A percentile compares a stretch with the other conserved stretches of the same genome.
Evolutionary conservation across 2,113 vertebrate species (phyloP).

Genomic region (Phaethornis superciliosus): DNA sequence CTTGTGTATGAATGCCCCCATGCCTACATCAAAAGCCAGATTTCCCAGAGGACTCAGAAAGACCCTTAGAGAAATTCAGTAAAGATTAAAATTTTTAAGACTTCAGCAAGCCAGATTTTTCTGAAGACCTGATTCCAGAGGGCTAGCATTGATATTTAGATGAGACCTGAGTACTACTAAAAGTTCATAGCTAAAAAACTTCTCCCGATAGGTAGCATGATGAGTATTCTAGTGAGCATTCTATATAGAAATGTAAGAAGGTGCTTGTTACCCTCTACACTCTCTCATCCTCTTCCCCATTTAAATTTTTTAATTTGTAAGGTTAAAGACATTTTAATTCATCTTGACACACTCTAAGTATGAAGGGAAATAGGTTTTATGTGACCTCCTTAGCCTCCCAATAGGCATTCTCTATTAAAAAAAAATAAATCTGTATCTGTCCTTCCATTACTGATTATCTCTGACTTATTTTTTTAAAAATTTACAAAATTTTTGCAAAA

Average conservation of each 20-base stretch:
- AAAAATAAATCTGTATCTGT: neutral
- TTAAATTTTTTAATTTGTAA: slow-evolving; percentile 24
- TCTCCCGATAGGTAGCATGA: neutral
- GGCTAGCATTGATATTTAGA: neutral
- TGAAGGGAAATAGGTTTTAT: slow-evolving; percentile 21
- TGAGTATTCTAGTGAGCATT: slow-evolving; percentile 6
- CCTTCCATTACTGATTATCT: neutral
- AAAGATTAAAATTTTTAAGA: neutral
- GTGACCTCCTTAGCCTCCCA: neutral
- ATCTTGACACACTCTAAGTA: neutral
- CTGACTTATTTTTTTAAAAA: neutral
- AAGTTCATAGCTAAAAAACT: neutral
- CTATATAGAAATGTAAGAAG: slow-evolving; percentile 3
- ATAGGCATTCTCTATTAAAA: neutral
- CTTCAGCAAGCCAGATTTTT: neutral
- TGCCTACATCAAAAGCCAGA: slow-evolving; percentile 6
- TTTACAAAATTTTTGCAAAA: too few species aligned
- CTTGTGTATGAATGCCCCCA: slow-evolving; percentile 23
- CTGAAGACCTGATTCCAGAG: neutral
- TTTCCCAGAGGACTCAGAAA: slow-evolving; percentile 1
- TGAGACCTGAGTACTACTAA: neutral
- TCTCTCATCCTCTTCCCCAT: neutral
- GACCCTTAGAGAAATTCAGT: neutral
- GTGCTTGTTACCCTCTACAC: neutral
- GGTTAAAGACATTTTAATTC: slow-evolving; percentile 42